These are phyloP conservation scores for Lordiphosa mommai DNA, from an alignment of 1,140 invertebrate genomes.

Conservation along the genomic window DNA sequence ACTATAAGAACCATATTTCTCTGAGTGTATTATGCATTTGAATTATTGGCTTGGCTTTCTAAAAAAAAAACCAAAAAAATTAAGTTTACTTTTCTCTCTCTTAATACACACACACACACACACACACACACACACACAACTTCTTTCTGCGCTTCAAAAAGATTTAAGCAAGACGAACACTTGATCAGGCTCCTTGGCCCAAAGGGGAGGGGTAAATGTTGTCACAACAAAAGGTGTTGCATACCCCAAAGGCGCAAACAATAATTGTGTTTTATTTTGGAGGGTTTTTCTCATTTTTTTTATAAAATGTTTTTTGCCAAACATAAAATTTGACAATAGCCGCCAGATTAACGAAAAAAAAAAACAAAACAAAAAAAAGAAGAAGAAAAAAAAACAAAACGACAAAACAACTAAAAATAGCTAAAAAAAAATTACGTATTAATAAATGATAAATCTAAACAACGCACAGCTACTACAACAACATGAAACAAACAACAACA, in stretches of 20 bases:
- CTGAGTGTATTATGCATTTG: no score
- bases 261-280: slow-evolving; percentile 11
- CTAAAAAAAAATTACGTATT: slow-evolving; percentile 21
- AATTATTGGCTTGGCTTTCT: no score
- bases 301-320: no score
- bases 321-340: slow-evolving; percentile 30
- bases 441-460: slow-evolving; percentile 32
- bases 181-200: no score
- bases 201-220: neutral
- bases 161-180: no score
- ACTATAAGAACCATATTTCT: no score
- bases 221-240: slow-evolving; percentile 18
- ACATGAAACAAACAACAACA: slow-evolving; percentile 20
- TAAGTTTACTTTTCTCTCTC: no score
- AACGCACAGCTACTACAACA: slow-evolving; percentile 38
- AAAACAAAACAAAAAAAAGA: slow-evolving; percentile 9
- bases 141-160: neutral
- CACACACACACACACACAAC: neutral
- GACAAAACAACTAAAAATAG: slow-evolving; percentile 19
- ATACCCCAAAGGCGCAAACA: slow-evolving; percentile 15
- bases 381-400: slow-evolving; percentile 12
- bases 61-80: no score
- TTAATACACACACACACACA: neutral
- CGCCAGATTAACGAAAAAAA: slow-evolving; percentile 8
- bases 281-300: slow-evolving; percentile 22